Conservation (phyloP, 1,140 invertebrate species). For the Caenorhabditis remanei region DNA sequence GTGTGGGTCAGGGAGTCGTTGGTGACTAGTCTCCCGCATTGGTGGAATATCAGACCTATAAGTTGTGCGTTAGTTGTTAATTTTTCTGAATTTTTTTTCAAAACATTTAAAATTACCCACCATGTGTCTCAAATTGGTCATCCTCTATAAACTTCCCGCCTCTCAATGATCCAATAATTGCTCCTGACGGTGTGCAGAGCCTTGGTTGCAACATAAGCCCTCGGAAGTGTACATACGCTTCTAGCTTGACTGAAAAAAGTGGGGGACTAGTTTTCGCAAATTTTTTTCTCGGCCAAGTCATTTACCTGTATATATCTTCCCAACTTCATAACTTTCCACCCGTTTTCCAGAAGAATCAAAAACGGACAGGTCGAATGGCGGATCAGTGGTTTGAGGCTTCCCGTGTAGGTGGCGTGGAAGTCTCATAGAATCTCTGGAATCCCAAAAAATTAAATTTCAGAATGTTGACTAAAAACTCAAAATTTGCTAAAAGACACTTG, state of each 20-base stretch:
- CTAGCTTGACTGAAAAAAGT: constrained; percentile 65
- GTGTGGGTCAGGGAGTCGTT: constrained; percentile 66
- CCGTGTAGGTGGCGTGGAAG: constrained; percentile 66
- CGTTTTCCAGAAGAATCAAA: constrained; percentile 59
- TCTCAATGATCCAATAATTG: constrained; percentile 66
- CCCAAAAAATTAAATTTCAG: neutral
- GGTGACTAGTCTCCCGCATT: constrained; percentile 54
- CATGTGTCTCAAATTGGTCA: constrained; percentile 65
- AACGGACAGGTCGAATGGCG: constrained; percentile 67
- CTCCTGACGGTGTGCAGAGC: constrained; percentile 64
- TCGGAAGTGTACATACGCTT: constrained; percentile 68
- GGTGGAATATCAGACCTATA: constrained; percentile 64
- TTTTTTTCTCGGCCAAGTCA: neutral
- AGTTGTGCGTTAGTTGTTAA: neutral
- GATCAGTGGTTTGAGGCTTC: constrained; percentile 59
- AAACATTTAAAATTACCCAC: neutral
- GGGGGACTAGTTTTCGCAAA: too few relatives aligned
- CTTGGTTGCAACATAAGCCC: constrained; percentile 67
- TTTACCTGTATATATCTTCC: constrained; percentile 67
- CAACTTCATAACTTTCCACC: constrained; percentile 62
- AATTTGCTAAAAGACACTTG: neutral
- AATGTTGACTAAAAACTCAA: too few relatives aligned
- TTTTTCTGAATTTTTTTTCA: too few relatives aligned
- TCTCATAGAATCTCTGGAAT: constrained; percentile 63
- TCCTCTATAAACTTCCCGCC: constrained; percentile 67